phyloP scores from a whole-genome alignment of 1,140 invertebrate genomes.

The Saxidomus purpurata region DNA sequence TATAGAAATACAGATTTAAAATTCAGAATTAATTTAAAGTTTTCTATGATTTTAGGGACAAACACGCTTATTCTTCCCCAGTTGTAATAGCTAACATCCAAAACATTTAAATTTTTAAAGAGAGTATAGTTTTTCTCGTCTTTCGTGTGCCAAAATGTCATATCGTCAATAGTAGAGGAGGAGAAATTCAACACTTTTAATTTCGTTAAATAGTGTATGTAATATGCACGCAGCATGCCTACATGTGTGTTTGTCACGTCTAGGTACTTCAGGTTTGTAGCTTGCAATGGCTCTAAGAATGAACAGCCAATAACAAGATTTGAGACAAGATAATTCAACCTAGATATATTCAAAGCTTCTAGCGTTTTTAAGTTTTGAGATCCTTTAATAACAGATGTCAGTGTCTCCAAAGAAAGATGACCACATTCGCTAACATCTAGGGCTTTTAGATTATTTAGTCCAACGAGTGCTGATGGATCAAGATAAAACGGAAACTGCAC shows the following conservation, averaged over 20 bases:
- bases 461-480: not conserved
- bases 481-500: not conserved
- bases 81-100: too few species aligned
- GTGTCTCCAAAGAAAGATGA: not conserved
- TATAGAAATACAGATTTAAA: too few species aligned
- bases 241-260: too few species aligned
- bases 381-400: not conserved
- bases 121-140: too few species aligned
- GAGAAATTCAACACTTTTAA: conserved; percentile 1
- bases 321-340: not conserved
- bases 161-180: too few species aligned
- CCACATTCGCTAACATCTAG: not conserved
- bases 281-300: too few species aligned
- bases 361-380: not conserved
- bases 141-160: not conserved
- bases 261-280: too few species aligned
- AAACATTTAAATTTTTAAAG: too few species aligned
- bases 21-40: too few species aligned
- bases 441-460: not conserved
- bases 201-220: not conserved
- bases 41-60: not conserved
- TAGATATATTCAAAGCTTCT: not conserved
- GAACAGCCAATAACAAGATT: too few species aligned
- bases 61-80: too few species aligned
- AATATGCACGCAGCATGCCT: too few species aligned